Evolutionary conservation across 2,797 vertebrate genomes (phyloP).

Genomic region (Pagetopsis macropterus): DNA sequence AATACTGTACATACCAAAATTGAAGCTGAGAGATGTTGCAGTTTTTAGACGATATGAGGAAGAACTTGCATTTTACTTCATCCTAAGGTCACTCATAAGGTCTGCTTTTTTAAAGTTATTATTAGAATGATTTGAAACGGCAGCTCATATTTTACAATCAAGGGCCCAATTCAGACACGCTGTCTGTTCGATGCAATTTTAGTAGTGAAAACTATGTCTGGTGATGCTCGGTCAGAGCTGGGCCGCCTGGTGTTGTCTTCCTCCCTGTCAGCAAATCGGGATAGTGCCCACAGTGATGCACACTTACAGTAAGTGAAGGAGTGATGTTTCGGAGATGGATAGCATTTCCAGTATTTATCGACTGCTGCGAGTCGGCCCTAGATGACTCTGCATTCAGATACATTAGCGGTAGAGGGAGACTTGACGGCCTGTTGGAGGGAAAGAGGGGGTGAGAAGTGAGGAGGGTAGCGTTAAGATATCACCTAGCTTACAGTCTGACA

Average conservation of each 20-base stretch:
- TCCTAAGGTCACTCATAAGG: background rate
- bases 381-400: constrained; percentile 78
- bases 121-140: constrained; percentile 30
- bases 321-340: constrained; percentile 87
- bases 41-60: constrained; percentile 21
- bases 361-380: constrained; percentile 73
- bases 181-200: constrained; percentile 55
- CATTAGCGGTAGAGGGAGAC: constrained; percentile 77
- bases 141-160: constrained; percentile 46
- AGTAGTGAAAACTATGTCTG: constrained; percentile 44
- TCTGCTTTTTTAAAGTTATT: constrained; percentile 26
- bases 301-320: constrained; percentile 86
- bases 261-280: constrained; percentile 74
- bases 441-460: constrained; percentile 54
- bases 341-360: constrained; percentile 85
- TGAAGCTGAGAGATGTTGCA: constrained; percentile 20
- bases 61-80: constrained; percentile 13
- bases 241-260: constrained; percentile 71
- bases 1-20: constrained; percentile 17
- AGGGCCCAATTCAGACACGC: constrained; percentile 41
- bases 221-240: constrained; percentile 57
- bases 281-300: constrained; percentile 73
- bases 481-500: constrained; percentile 62
- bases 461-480: constrained; percentile 71
- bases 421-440: constrained; percentile 63